These are phyloP conservation scores for Eremophila alpestris DNA, from an alignment of 2,797 vertebrate genomes.

Conservation along the genomic window DNA sequence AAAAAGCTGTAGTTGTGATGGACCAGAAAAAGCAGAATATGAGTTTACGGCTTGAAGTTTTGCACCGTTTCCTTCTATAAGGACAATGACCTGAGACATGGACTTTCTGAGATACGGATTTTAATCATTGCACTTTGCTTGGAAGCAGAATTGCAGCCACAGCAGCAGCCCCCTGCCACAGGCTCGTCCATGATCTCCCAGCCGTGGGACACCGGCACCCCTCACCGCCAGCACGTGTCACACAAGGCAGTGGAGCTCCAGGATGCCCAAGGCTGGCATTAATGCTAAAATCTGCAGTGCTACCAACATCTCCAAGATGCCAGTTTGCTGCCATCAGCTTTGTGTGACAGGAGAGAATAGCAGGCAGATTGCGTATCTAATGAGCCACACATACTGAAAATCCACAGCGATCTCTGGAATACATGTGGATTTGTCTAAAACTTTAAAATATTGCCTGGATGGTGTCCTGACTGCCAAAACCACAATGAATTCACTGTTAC, in stretches of 20 bases:
- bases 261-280: conserved; percentile 70
- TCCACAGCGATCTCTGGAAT: conserved; percentile 62
- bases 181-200: not conserved
- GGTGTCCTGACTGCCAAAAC: conserved; percentile 63
- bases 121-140: not conserved
- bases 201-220: not conserved
- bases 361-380: conserved; percentile 66
- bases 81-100: not conserved
- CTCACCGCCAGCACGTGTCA: rapidly evolving
- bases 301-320: conserved; percentile 64
- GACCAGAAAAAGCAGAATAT: not conserved
- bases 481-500: conserved; percentile 63
- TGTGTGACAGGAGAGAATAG: conserved; percentile 64
- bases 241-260: not conserved
- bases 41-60: not conserved
- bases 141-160: not conserved
- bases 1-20: not conserved
- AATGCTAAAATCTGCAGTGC: conserved; percentile 73
- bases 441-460: conserved; percentile 62
- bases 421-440: conserved; percentile 61
- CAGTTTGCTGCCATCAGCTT: conserved; percentile 72
- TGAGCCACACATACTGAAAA: conserved; percentile 61
- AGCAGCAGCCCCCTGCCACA: not conserved
- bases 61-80: not conserved
- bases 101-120: not conserved